Evolutionary conservation across 2,797 vertebrate genomes (phyloP), one percentile per base, ranked within the genome.

Genomic region (Danio albolineatus): DNA sequence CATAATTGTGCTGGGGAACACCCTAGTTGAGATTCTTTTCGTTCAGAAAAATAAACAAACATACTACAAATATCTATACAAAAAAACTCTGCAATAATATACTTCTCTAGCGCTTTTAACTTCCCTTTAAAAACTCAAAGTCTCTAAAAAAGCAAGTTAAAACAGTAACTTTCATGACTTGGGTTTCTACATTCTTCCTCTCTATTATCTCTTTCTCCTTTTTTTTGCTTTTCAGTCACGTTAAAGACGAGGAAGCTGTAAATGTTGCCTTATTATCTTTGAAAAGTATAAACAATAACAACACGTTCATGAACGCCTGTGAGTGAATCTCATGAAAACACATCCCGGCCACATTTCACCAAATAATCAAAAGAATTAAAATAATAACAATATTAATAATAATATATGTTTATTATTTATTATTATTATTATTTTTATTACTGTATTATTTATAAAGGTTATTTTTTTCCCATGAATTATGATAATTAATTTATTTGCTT

Each of bases 141-240:
- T 79, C 76, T 82, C 82, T 86, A 81, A 87, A 87, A 86, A 83
- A 79, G 73, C 43, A 82, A 84, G 80, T 85, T 83, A 79, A 86
- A 86, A 84, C 70, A 78, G 73, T 51, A 56, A 73, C 64, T 71
- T 53, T 38, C 41, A 46, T 62, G 49, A 46, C 71, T 53, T 16
- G 16, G 36, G 21, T 69, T 46, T 77, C 19, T 62, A 66, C 19
- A 51, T 17, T 79, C 49, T 82, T 70, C 66, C 56, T 71, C 77
- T 53, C 77, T 53, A 56, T 14, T 54, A 21, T 60, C 28, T 66
- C n/a, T 70, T 67, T 70, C 46, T 61, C 43, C 14, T 39, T 61
- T 66, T 69, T 66, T 19, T 69, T 67, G 28, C 28, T 61, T 56
- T n/a, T n/a, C 19, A 69, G 61, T 74, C 7, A 44, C 8, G 46